Conservation (phyloP, 2,113 vertebrate genomes). For the Etheostoma spectabile region DNA sequence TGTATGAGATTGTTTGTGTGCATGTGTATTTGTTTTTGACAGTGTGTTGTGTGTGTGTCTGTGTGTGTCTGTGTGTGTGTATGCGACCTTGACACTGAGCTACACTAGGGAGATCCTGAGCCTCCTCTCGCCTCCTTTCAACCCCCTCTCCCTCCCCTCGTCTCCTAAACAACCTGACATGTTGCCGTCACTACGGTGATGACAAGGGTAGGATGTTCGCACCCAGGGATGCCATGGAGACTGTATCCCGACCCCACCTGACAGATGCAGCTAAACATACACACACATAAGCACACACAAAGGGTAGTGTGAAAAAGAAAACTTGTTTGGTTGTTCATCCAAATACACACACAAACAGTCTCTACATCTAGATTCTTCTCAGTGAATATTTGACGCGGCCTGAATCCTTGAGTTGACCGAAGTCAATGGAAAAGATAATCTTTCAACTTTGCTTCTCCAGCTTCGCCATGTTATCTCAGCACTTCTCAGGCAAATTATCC, state of each 20-base stretch:
- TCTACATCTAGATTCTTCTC: conserved; percentile 47
- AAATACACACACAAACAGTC: conserved; percentile 5
- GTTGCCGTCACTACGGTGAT: conserved; percentile 77
- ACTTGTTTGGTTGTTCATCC: conserved; percentile 57
- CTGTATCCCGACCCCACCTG: conserved; percentile 80
- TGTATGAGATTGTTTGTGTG: conserved; percentile 50
- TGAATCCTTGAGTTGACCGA: conserved; percentile 37
- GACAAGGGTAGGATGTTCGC: conserved; percentile 80
- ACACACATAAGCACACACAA: conserved; percentile 38
- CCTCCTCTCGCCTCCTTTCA: conserved; percentile 42
- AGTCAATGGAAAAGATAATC: conserved; percentile 66
- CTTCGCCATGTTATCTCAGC: conserved; percentile 70
- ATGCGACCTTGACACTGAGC: conserved; percentile 82
- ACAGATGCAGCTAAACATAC: conserved; percentile 72
- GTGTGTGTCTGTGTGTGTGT: conserved; percentile 50
- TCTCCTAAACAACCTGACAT: conserved; percentile 83
- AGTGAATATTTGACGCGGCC: conserved; percentile 37
- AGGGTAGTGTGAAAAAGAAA: conserved; percentile 31
- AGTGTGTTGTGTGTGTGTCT: conserved; percentile 60
- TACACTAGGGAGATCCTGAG: conserved; percentile 77
- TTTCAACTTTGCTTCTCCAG: conserved; percentile 68
- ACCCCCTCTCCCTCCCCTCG: conserved; percentile 18
- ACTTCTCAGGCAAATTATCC: conserved; percentile 78
- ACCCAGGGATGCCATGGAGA: conserved; percentile 79
- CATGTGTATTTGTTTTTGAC: conserved; percentile 67